A percentile compares a stretch with the other conserved stretches of the same genome.
Conservation (phyloP, 2,113 vertebrate genomes). For the Helogale parvula region DNA sequence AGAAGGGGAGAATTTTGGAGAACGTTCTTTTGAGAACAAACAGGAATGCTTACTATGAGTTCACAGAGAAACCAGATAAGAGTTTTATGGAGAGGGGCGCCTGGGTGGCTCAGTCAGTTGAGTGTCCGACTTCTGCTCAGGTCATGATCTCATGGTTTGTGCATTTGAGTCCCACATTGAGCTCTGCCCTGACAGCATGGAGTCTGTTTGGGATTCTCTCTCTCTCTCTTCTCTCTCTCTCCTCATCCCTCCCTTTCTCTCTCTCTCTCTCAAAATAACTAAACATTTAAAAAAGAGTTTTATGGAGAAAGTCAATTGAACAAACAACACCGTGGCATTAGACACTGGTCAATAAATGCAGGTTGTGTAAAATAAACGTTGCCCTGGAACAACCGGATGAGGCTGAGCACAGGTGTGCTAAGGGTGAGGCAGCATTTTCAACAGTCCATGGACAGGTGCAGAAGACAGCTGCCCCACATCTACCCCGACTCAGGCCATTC, state of each 20-base stretch:
- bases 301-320: not conserved
- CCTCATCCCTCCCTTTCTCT: too few relatives aligned
- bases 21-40: not conserved
- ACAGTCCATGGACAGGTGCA: rapidly evolving
- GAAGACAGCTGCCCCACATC: not conserved
- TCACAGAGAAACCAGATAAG: not conserved
- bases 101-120: too few relatives aligned
- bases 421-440: not conserved
- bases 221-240: too few relatives aligned
- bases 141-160: too few relatives aligned
- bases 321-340: not conserved
- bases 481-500: rapidly evolving
- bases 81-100: rapidly evolving
- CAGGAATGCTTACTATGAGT: too few relatives aligned
- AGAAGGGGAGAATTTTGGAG: not conserved
- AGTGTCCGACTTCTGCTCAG: too few relatives aligned
- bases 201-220: too few relatives aligned
- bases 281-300: not conserved
- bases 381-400: too few relatives aligned
- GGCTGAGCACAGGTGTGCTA: not conserved
- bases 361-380: not conserved
- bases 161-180: too few relatives aligned
- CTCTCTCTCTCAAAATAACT: too few relatives aligned
- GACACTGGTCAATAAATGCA: not conserved
- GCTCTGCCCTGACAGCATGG: too few relatives aligned